phyloP scores from a whole-genome alignment of 2,113 vertebrate genomes.

The Notarius quadriscutis region DNA sequence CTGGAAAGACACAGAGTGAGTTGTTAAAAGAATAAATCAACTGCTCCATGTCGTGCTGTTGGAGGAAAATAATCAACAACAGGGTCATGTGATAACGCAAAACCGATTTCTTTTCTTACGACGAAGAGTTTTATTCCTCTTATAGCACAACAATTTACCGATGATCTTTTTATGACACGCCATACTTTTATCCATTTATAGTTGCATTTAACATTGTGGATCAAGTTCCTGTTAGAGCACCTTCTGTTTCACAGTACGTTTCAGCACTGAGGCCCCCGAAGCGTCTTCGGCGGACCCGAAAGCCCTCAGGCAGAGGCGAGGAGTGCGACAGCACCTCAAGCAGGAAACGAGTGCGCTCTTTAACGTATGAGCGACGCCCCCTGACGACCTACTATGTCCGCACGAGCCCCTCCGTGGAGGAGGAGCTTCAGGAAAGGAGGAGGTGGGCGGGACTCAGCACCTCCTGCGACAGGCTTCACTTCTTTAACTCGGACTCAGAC shows the following conservation, averaged over 20 bases:
- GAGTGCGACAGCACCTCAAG: neutral
- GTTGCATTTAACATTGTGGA: neutral
- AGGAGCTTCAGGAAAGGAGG: slow-evolving; percentile 74
- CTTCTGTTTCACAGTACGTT: slow-evolving; percentile 71
- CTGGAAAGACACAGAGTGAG: slow-evolving; percentile 85
- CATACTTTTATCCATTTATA: neutral
- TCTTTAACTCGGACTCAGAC: slow-evolving; percentile 62
- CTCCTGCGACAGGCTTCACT: slow-evolving; percentile 54
- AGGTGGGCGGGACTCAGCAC: slow-evolving; percentile 68
- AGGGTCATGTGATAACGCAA: neutral
- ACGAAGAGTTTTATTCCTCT: neutral
- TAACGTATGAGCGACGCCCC: slow-evolving; percentile 54
- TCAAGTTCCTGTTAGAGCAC: neutral
- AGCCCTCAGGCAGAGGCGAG: neutral
- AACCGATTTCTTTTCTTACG: no score
- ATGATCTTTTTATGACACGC: neutral
- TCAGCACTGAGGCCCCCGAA: slow-evolving; percentile 79
- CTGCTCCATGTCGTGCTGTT: neutral
- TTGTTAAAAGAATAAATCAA: neutral
- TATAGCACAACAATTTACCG: neutral
- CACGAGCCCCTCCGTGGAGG: slow-evolving; percentile 68
- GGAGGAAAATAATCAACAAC: neutral
- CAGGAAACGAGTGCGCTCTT: slow-evolving; percentile 58
- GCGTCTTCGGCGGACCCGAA: slow-evolving; percentile 41
- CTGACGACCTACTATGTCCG: slow-evolving; percentile 58